These are phyloP conservation scores for Trachelus iudaicus DNA, from an alignment of 2,888 invertebrate species.

Conservation along the genomic window DNA sequence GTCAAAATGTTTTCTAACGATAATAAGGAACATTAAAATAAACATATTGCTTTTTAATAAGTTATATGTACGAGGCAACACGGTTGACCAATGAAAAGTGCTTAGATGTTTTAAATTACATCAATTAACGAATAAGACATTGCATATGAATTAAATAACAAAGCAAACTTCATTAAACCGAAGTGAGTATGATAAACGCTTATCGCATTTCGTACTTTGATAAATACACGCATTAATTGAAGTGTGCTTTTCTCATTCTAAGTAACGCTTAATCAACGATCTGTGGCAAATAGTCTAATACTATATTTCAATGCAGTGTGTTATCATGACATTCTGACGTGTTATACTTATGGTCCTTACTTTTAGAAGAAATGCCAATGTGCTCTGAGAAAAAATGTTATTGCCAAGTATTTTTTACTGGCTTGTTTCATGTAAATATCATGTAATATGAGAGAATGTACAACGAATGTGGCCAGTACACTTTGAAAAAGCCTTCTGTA, in stretches of 20 bases:
- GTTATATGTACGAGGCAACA: not conserved
- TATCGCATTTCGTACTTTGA: not conserved
- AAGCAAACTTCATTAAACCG: not conserved
- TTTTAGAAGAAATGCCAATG: not conserved
- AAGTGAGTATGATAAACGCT: not conserved
- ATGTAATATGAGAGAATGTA: not conserved
- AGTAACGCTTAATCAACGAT: not conserved
- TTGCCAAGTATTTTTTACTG: not conserved
- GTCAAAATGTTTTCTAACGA: not conserved
- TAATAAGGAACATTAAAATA: not conserved
- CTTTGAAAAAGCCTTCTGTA: not conserved
- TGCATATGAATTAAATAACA: not conserved
- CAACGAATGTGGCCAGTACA: slow-evolving; percentile 6
- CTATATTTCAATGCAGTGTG: not conserved
- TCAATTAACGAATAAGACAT: not conserved
- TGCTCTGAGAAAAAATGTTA: not conserved
- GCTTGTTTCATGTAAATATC: not conserved
- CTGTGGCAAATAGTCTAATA: not conserved
- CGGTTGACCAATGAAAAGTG: not conserved
- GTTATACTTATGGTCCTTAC: not conserved
- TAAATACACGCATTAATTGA: not conserved
- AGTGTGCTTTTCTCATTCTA: not conserved
- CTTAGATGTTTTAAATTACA: not conserved
- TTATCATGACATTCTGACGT: not conserved
- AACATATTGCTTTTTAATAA: not conserved